Conservation (phyloP, 2,113 vertebrate species). For the Lichenostomus cassidix region DNA sequence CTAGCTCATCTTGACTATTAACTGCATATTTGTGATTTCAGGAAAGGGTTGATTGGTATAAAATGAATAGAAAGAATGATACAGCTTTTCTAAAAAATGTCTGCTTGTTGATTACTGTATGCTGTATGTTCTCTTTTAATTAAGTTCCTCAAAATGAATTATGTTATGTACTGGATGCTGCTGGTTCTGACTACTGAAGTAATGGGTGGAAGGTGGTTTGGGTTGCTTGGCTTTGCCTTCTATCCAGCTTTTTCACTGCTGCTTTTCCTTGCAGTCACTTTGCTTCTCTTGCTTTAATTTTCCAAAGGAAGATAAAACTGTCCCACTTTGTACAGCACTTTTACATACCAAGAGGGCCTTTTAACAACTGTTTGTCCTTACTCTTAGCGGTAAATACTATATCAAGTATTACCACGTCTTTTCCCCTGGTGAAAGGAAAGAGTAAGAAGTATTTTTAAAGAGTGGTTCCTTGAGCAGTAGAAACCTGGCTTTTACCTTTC, state of each 20-base stretch:
- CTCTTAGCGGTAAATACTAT: neutral
- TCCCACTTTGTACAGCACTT: neutral
- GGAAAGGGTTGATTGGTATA: fast-evolving
- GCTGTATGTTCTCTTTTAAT: neutral
- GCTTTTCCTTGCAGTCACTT: neutral
- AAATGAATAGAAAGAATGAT: neutral
- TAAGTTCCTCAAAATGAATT: neutral
- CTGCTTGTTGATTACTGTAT: neutral
- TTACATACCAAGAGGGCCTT: neutral
- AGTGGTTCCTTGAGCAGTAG: neutral
- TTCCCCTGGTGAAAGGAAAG: neutral
- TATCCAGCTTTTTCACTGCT: neutral
- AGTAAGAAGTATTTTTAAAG: neutral
- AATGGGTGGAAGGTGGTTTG: neutral
- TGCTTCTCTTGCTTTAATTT: neutral
- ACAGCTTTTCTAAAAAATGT: neutral
- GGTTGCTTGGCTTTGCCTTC: neutral
- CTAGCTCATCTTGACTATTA: neutral
- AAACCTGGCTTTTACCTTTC: neutral
- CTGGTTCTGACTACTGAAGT: neutral
- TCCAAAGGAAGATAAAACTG: neutral
- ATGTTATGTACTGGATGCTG: neutral
- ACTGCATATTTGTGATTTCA: neutral
- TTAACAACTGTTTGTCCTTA: neutral
- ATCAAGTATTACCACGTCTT: neutral